Conservation (phyloP, 2,888 invertebrate genomes). For the Stenurella melanura region DNA sequence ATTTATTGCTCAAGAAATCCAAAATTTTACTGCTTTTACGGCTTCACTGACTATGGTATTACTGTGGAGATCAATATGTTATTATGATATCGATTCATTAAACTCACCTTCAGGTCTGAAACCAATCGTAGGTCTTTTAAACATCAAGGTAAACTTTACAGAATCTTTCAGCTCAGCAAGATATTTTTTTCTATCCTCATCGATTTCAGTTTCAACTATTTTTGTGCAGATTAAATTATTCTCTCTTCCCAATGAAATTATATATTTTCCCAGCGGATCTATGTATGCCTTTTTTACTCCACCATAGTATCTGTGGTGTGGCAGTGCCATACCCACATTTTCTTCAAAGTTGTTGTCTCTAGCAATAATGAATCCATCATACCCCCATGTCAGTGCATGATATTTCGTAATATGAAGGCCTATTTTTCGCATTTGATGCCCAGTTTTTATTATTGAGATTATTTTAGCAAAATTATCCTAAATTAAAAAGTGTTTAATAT, state of each 20-base stretch:
- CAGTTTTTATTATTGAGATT: conserved; percentile 61
- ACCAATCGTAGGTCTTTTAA: conserved; percentile 66
- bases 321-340: conserved; percentile 61
- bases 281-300: conserved; percentile 75
- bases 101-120: conserved; percentile 65
- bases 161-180: conserved; percentile 55
- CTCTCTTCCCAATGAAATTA: conserved; percentile 73
- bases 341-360: conserved; percentile 62
- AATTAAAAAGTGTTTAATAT: background rate
- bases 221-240: conserved; percentile 65
- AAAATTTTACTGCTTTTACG: too few relatives aligned
- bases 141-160: conserved; percentile 63
- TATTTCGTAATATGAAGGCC: conserved; percentile 64
- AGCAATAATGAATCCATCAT: conserved; percentile 72
- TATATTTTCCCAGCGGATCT: conserved; percentile 70
- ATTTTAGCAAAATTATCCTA: conserved; percentile 48
- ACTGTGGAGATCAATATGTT: too few relatives aligned
- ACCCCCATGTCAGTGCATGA: conserved; percentile 70
- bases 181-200: conserved; percentile 54
- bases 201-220: conserved; percentile 52
- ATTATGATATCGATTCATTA: too few relatives aligned
- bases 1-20: too few relatives aligned
- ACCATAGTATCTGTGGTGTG: conserved; percentile 72
- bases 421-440: conserved; percentile 72
- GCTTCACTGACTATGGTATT: too few relatives aligned